Base-by-base conservation (phyloP, 2,888 invertebrate genomes). In the Drosophila pegasa region DNA sequence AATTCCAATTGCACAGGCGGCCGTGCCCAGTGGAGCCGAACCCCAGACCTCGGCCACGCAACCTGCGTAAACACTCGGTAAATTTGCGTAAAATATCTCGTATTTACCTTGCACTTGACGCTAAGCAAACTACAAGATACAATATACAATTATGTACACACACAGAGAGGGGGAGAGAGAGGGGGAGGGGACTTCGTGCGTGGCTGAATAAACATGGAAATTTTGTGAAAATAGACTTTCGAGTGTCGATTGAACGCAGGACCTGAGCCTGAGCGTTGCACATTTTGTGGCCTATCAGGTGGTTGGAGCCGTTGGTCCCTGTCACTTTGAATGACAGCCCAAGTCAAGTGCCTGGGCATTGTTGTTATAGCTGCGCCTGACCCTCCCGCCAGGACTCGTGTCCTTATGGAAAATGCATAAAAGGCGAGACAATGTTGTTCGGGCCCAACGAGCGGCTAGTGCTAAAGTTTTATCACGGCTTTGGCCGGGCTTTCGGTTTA, bases 21-120 rank as follows among this genome's bases (percentile, higher is more conserved):
- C 50, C 45, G 33, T 50, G 37, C 27, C 18, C 52, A 47, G 29
- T 33, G 43, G n/a, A 47, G 33, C 43, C 9, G 31, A 58, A 22
- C 56, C 22, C 16, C 33, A 25, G 10, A n/a, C 25, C 38, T 10
- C 25, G 38, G 47, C 16, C 3, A 5, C 33, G 10, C 7, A 5
- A 43, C 64, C 41, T 70, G 52, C 35, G 69, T 78, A 80, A 85
- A 85, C 82, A 82, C 73, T 84, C 74, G 78, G 85, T 74, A 75
- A 86, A 78, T 85, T 87, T 86, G 77, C 86, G 87, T 87, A 87
- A 85, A 85, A 85, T 85, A 85, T 87, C 78, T 87, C 64, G 83
- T 85, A 85, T 85, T 85, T 85, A 87, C 83, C 86, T 85, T 85
- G 85, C 85, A 85, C 87, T 85, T 86, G 88, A 85, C 78, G 78